Conservation (phyloP, 2,113 vertebrate species). For the Clupea harengus region DNA sequence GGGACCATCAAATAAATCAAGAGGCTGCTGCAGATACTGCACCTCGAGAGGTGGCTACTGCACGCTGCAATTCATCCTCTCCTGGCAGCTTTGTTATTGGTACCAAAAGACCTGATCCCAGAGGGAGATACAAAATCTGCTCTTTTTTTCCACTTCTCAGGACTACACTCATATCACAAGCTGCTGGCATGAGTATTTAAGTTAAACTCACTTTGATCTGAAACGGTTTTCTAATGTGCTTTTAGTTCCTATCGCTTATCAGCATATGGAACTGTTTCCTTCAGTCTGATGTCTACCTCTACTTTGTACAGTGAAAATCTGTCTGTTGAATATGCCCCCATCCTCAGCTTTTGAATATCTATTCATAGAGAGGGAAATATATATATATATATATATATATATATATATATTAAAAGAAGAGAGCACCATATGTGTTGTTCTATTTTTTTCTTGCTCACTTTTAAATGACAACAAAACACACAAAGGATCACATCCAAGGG, state of each 20-base stretch:
- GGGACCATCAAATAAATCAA: conserved; percentile 25
- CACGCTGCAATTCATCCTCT: background rate
- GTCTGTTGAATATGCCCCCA: background rate
- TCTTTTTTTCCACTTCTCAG: conserved; percentile 14
- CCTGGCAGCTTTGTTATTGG: conserved; percentile 17
- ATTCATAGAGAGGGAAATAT: background rate
- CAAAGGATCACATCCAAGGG: conserved; percentile 13
- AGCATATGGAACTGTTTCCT: background rate
- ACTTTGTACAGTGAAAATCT: conserved; percentile 14
- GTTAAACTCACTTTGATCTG: conserved; percentile 9
- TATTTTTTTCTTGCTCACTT: background rate
- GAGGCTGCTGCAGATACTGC: background rate
- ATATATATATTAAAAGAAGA: background rate
- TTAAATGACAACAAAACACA: conserved; percentile 19
- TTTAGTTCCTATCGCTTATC: conserved; percentile 9
- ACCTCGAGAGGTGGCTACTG: conserved; percentile 1
- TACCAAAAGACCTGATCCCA: conserved; percentile 23
- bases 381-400: background rate
- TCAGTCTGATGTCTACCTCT: background rate
- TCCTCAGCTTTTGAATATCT: background rate
- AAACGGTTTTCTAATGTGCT: conserved; percentile 23
- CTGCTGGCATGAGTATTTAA: conserved; percentile 9
- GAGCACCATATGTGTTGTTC: background rate
- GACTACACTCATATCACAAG: conserved; percentile 12
- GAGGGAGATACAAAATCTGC: conserved; percentile 14